Evolutionary conservation across 2,113 vertebrate genomes (phyloP).

Genomic region (Colistium nudipinnis): DNA sequence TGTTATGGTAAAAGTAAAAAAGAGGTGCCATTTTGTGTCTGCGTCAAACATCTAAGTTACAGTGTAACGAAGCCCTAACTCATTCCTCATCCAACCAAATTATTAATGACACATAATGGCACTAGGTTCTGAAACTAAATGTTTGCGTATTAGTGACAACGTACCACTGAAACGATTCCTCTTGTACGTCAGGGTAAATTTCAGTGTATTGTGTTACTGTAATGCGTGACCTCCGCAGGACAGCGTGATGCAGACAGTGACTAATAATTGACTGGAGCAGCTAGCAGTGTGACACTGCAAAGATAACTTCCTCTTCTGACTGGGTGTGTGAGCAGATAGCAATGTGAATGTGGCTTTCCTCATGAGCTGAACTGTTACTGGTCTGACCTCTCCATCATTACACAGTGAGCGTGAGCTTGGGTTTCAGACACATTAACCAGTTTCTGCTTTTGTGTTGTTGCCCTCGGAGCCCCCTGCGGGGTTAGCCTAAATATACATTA

Average conservation of each 20-base stretch:
- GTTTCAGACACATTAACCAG: neutral
- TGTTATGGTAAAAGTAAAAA: no score
- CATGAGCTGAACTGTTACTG: conserved; percentile 11
- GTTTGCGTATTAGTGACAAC: neutral
- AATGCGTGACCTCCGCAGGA: neutral
- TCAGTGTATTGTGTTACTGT: neutral
- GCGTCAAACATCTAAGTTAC: neutral
- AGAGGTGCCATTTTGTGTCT: no score
- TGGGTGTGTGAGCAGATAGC: conserved; percentile 51
- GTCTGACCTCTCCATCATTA: conserved; percentile 17
- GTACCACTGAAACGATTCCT: neutral
- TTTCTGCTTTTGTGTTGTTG: neutral
- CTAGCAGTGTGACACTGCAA: neutral
- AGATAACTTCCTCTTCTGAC: conserved; percentile 51
- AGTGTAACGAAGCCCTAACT: neutral
- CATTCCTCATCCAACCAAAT: no score
- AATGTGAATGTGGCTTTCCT: conserved; percentile 26
- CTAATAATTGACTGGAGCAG: neutral
- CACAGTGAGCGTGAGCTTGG: conserved; percentile 28
- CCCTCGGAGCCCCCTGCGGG: no score
- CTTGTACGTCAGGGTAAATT: neutral
- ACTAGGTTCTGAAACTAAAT: conserved; percentile 1
- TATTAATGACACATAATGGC: no score
- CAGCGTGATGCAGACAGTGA: neutral
- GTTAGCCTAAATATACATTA: neutral